These are phyloP conservation scores for Lithophane ornitopus DNA, from an alignment of 2,888 invertebrate genomes.

Conservation along the genomic window DNA sequence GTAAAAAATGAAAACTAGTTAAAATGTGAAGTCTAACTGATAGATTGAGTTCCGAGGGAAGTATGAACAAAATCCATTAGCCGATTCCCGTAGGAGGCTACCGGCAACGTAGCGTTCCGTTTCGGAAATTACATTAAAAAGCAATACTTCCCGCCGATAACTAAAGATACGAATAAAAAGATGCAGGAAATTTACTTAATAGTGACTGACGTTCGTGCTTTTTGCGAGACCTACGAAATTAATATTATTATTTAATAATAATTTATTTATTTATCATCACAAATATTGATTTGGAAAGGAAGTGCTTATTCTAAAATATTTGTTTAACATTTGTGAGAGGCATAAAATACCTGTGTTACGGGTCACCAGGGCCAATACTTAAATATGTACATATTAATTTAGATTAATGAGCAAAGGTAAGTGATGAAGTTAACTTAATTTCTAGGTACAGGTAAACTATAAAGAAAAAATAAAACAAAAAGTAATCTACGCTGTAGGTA, in stretches of 20 bases:
- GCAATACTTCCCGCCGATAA: constrained; percentile 86
- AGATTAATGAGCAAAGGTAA: too few relatives aligned
- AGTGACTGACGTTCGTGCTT: constrained; percentile 43
- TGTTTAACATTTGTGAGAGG: too few relatives aligned
- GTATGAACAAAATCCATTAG: constrained; percentile 88
- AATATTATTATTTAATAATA: constrained; percentile 10
- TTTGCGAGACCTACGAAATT: constrained; percentile 20
- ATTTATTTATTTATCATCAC: too few relatives aligned
- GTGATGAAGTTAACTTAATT: too few relatives aligned
- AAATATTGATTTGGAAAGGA: too few relatives aligned
- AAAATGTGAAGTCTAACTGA: constrained; percentile 73
- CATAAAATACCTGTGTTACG: too few relatives aligned
- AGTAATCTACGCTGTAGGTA: too few relatives aligned
- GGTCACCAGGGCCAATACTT: too few relatives aligned
- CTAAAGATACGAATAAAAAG: constrained; percentile 79
- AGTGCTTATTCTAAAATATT: too few relatives aligned
- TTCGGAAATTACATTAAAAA: constrained; percentile 89
- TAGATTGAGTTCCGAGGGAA: constrained; percentile 77
- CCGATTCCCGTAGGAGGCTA: constrained; percentile 79
- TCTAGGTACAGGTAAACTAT: too few relatives aligned
- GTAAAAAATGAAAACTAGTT: constrained; percentile 64
- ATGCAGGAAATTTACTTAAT: constrained; percentile 73
- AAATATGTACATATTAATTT: too few relatives aligned
- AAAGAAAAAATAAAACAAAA: too few relatives aligned
- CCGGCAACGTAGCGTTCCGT: constrained; percentile 79